These are phyloP conservation scores for Rhagophthalmus giganteus DNA, from an alignment of 2,888 invertebrate species.

Conservation along the genomic window DNA sequence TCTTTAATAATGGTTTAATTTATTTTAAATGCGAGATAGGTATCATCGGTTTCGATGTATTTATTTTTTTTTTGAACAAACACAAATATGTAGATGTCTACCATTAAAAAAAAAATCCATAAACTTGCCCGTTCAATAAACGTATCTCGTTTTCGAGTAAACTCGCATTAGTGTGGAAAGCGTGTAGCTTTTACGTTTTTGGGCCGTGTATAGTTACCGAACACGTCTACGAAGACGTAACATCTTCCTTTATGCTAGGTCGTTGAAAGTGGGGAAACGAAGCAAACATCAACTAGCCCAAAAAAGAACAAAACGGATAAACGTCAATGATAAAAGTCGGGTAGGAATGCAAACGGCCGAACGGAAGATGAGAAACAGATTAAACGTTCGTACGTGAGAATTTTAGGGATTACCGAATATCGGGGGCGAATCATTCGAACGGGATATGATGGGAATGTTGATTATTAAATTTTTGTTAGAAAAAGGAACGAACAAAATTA, in stretches of 20 bases:
- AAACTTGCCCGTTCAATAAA: too few relatives aligned
- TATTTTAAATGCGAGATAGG: too few relatives aligned
- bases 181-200: constrained; percentile 4
- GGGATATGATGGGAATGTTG: constrained; percentile 47
- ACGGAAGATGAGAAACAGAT: constrained; percentile 50
- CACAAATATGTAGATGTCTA: too few relatives aligned
- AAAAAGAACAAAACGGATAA: constrained; percentile 26
- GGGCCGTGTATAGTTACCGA: constrained; percentile 1
- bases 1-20: too few relatives aligned
- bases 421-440: constrained; percentile 37
- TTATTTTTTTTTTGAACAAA: too few relatives aligned
- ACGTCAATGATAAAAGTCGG: constrained; percentile 27
- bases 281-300: constrained; percentile 10
- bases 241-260: constrained; percentile 4
- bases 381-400: constrained; percentile 51
- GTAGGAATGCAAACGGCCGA: constrained; percentile 33
- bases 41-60: too few relatives aligned
- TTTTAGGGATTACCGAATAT: constrained; percentile 51
- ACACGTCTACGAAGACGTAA: constrained; percentile 5
- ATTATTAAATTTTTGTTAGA: constrained; percentile 33
- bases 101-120: too few relatives aligned
- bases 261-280: not conserved
- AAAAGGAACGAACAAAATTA: too few relatives aligned
- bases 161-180: not conserved
- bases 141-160: too few relatives aligned